Percentiles rank a stretch among this genome's conserved stretches.
Conservation (phyloP, 1,140 invertebrate species). For the Aphelinus atriplicis region DNA sequence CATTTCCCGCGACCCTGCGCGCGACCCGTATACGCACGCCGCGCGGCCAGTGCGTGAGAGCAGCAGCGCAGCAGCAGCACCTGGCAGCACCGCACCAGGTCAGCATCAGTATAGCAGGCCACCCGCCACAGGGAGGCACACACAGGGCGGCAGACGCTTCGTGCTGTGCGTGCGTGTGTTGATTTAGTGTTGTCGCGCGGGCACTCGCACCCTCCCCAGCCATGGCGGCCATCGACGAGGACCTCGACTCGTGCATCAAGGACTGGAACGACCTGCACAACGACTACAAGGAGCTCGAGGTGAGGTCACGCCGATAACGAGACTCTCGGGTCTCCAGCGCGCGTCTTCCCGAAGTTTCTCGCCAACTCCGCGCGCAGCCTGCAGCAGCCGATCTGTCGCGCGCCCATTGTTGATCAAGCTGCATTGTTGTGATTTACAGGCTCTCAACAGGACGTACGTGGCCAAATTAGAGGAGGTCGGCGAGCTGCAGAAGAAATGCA, state of each 20-base stretch:
- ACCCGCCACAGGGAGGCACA: no score
- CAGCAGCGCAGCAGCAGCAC: neutral
- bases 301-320: constrained; percentile 53
- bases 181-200: no score
- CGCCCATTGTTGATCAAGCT: no score
- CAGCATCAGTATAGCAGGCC: no score
- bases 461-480: constrained; percentile 85
- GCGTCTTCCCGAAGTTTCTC: no score
- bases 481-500: constrained; percentile 86
- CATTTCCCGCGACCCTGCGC: constrained; percentile 5
- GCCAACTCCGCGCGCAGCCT: neutral
- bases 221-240: constrained; percentile 62
- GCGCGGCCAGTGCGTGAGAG: neutral
- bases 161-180: no score
- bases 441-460: constrained; percentile 83
- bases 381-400: no score
- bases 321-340: no score
- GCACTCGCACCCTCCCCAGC: no score
- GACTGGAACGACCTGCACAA: constrained; percentile 82
- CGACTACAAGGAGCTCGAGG: constrained; percentile 81
- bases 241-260: constrained; percentile 72
- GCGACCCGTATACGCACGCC: neutral
- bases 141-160: no score
- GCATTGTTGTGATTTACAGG: constrained; percentile 60
- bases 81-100: neutral